phyloP scores from a whole-genome alignment of 2,113 vertebrate genomes.

The Progne subis region DNA sequence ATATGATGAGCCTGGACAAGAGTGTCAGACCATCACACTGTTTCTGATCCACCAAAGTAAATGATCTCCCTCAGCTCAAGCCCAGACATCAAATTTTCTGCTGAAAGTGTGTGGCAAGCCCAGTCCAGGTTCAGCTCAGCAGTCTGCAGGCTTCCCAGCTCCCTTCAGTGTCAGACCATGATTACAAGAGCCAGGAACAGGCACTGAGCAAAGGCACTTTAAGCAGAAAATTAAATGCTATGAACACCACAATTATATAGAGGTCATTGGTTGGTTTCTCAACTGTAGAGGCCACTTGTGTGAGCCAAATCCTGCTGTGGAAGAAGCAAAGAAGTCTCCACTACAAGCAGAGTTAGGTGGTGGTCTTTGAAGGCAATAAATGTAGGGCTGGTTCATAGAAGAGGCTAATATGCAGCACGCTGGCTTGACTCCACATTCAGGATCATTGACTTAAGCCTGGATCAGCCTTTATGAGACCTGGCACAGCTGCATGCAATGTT shows the following conservation, averaged over 20 bases:
- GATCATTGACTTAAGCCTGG: background rate
- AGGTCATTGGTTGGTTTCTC: background rate
- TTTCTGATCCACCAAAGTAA: background rate
- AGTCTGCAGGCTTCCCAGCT: background rate
- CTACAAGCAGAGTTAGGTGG: background rate
- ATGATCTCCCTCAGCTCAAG: background rate
- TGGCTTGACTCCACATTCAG: background rate
- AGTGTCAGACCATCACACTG: background rate
- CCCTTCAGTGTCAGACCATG: background rate
- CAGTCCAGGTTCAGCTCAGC: background rate
- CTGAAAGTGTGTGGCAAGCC: background rate
- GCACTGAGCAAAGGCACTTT: background rate
- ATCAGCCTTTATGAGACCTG: background rate
- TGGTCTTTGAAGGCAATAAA: background rate
- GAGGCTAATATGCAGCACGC: rapidly evolving
- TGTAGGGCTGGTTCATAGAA: background rate
- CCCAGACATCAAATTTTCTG: background rate
- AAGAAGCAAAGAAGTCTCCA: background rate
- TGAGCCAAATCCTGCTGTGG: background rate
- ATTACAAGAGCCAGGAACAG: background rate
- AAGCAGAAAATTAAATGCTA: background rate
- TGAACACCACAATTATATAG: rapidly evolving
- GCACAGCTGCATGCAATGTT: background rate
- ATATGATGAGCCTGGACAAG: background rate
- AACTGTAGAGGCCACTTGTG: background rate